Evolutionary conservation across 2,113 vertebrate species (phyloP), one percentile per base, ranked within the genome.

Genomic region (Calidris pygmaea): DNA sequence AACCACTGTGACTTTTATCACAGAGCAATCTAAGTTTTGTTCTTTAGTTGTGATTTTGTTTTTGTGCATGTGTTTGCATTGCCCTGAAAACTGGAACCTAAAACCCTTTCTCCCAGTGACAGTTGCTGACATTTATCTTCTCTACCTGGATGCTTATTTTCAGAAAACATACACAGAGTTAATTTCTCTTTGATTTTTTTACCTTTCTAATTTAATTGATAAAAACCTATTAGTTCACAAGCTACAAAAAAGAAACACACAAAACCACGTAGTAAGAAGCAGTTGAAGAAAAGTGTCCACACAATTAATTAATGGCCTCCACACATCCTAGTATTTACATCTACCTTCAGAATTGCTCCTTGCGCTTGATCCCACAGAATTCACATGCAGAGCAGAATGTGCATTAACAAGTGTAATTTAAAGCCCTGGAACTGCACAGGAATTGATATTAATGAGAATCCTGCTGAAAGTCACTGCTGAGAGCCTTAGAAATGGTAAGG

Each of bases 371-470:
- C n/a, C 13, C 23, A 78, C 37, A 87, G 43, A 87, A 75, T 85
- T 85, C 71, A 65, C 48, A 62, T 71, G 43, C 62, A 87, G 68
- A 87, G 26, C 8, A 87, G 21, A 1, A 5, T 74, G 59, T 66
- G 16, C 30, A 79, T 56, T 84, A 87, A 73, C 30, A 90, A 92
- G 50, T 43, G 34, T 58, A 68, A 73, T 83, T 92, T 88, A 88
- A 79, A 89, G 14, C 35, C 21, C 63, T 80, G 30, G 43, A 90
- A 90, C 50, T 18, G 52, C 35, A 48, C 12, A 60, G 45, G 53
- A 94, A 90, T 79, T 94, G 9, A 65, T 84, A 77, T 77, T 90
- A 86, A 94, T 76, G 71, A 88, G 48, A 83, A 56, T 19, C 30
- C 63, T 73, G 72, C 63, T 95, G 72, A 45, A 88, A 92, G 59